Conservation (phyloP, 2,888 invertebrate genomes). For the Hoplodrina blanda region DNA sequence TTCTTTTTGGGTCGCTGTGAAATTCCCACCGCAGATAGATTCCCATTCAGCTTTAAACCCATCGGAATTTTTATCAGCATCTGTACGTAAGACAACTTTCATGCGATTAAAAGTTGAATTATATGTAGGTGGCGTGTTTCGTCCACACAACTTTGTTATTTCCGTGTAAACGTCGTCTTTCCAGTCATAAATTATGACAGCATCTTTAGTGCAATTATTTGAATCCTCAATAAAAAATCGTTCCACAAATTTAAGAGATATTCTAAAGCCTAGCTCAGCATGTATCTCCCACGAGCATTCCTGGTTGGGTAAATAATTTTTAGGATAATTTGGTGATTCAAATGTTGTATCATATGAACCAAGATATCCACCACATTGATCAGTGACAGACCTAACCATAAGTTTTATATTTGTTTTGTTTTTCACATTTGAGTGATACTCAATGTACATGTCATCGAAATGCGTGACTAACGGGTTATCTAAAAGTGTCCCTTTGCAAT, state of each 20-base stretch:
- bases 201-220: constrained; percentile 94
- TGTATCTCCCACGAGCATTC: constrained; percentile 95
- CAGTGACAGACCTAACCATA: constrained; percentile 75
- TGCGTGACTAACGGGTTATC: constrained; percentile 84
- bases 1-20: constrained; percentile 86
- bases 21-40: constrained; percentile 93
- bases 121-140: constrained; percentile 88
- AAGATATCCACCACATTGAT: constrained; percentile 93
- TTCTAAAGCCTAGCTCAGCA: constrained; percentile 91
- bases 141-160: constrained; percentile 92
- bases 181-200: constrained; percentile 92
- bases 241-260: constrained; percentile 92
- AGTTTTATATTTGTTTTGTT: constrained; percentile 74
- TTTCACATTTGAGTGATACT: constrained; percentile 92
- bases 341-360: constrained; percentile 83
- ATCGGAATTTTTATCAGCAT: constrained; percentile 92
- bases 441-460: constrained; percentile 91
- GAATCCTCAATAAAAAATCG: constrained; percentile 94
- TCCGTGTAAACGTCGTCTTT: constrained; percentile 87
- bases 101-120: constrained; percentile 92
- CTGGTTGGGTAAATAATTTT: constrained; percentile 92
- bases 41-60: constrained; percentile 94
- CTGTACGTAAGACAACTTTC: constrained; percentile 93
- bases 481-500: constrained; percentile 91
- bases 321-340: constrained; percentile 91